Evolutionary conservation across 2,797 vertebrate species (phyloP).

Genomic region (Hippocampus kuda): DNA sequence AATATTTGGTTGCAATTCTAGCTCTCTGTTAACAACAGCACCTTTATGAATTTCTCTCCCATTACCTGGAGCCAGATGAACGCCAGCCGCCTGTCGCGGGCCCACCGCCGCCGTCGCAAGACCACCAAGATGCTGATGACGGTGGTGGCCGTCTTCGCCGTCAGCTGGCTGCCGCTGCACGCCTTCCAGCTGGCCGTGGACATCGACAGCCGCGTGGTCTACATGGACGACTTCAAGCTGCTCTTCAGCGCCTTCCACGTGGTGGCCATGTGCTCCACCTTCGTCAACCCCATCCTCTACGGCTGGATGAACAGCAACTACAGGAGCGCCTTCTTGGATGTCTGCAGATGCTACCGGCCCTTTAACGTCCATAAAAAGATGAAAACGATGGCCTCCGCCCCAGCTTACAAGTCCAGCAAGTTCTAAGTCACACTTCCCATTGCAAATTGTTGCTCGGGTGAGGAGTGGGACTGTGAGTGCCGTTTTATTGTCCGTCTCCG

Average conservation of each 20-base stretch:
- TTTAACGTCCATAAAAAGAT: slow-evolving; percentile 11
- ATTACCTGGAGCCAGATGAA: slow-evolving; percentile 78
- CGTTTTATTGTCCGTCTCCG: no score
- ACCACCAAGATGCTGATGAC: slow-evolving; percentile 92
- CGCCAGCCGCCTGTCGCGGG: slow-evolving; percentile 67
- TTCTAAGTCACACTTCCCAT: slow-evolving; percentile 27
- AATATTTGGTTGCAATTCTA: no score
- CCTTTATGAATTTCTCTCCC: neutral
- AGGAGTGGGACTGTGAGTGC: no score
- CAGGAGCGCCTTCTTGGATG: slow-evolving; percentile 78
- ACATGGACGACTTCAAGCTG: slow-evolving; percentile 86
- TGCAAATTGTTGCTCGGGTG: no score
- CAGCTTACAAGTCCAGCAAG: slow-evolving; percentile 37
- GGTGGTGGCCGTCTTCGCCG: slow-evolving; percentile 85
- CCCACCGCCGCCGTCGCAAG: slow-evolving; percentile 72
- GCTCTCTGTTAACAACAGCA: no score
- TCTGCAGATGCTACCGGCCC: slow-evolving; percentile 70
- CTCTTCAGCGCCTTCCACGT: slow-evolving; percentile 89
- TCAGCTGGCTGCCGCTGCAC: slow-evolving; percentile 90
- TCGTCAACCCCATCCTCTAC: slow-evolving; percentile 89
- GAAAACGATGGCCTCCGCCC: slow-evolving; percentile 14
- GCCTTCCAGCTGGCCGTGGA: slow-evolving; percentile 88
- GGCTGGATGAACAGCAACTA: slow-evolving; percentile 98
- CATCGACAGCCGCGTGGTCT: slow-evolving; percentile 76
- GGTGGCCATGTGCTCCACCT: slow-evolving; percentile 90